Evolutionary conservation across 2,888 invertebrate genomes (phyloP), one percentile per base, ranked within the genome.

Genomic region (Epirrhoe alternata): DNA sequence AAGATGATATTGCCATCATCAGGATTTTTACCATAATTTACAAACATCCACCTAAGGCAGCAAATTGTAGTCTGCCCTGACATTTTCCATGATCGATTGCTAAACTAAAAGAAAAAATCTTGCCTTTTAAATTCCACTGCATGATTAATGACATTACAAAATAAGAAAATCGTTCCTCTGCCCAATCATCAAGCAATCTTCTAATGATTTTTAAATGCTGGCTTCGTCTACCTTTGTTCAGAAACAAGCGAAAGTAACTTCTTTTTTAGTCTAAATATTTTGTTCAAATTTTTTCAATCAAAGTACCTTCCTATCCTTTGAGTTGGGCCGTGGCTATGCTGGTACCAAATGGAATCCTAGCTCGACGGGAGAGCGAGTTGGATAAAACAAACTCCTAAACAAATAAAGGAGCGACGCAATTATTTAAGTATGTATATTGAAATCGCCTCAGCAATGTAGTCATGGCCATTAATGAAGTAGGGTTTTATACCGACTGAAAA

Each of bases 71-170:
- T 35, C 33, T 54, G 51, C 52, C 24, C 67, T 63, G 67, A 63
- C 67, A 67, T 59, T 63, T 56, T 63, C 51, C 62, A 67, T 60
- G 67, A 67, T 67, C 63, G 63, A 67, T 67, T 45, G 59, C 59
- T 51, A 38, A 16, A 58, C 35, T 45, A 57, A 54, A 55, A 38
- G 42, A 56, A 64, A 68, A 61, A 68, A 64, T 33, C 55, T 61
- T 52, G 56, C 50, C 66, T 63, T 55, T 53, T 56, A 64, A 68
- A 64, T 64, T 61, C 53, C 60, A 31, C 61, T 57, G 64, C 30
- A 64, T 68, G 68, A 68, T 68, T 68, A 64, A 68, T 68, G 64
- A 68, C 58, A 68, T 61, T 61, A 58, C 68, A 61, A 61, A 67
- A 67, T 64, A 64, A 68, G 58, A 68, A 62, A 61, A 68, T 62